phyloP scores from a whole-genome alignment of 2,888 invertebrate genomes.

The Phengaris alcon region DNA sequence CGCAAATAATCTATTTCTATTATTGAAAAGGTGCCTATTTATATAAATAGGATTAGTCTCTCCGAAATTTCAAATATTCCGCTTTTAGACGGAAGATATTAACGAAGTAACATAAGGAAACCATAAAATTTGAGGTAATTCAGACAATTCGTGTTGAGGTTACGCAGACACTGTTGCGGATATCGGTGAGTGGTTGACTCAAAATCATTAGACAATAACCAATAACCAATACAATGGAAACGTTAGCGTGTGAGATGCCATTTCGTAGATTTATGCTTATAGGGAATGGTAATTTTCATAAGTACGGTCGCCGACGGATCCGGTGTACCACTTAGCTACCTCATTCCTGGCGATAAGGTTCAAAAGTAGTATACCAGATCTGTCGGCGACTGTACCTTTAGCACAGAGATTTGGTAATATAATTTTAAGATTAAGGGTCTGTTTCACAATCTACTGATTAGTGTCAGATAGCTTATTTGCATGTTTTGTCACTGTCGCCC shows the following conservation, averaged over 20 bases:
- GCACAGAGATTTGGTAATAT: too few species aligned
- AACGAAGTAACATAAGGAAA: slow-evolving; percentile 22
- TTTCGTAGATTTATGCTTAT: neutral
- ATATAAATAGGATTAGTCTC: too few species aligned
- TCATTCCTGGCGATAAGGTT: too few species aligned
- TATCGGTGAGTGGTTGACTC: neutral
- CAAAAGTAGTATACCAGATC: too few species aligned
- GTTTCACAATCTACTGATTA: too few species aligned
- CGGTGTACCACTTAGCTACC: too few species aligned
- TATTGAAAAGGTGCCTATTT: neutral
- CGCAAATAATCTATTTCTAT: too few species aligned
- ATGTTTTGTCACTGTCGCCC: too few species aligned
- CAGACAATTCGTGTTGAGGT: neutral
- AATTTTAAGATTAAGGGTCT: too few species aligned
- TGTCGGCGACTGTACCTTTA: too few species aligned
- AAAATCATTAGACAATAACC: slow-evolving; percentile 18
- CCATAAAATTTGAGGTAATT: slow-evolving; percentile 13
- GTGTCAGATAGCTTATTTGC: too few species aligned
- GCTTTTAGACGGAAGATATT: neutral
- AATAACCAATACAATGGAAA: slow-evolving; percentile 21
- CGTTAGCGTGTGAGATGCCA: neutral
- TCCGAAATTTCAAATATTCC: neutral
- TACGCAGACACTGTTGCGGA: neutral
- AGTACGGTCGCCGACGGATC: too few species aligned
- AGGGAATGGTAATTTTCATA: neutral